Evolutionary conservation across 2,113 vertebrate species (phyloP), one percentile per base, ranked within the genome.

Genomic region (Neotoma lepida): DNA sequence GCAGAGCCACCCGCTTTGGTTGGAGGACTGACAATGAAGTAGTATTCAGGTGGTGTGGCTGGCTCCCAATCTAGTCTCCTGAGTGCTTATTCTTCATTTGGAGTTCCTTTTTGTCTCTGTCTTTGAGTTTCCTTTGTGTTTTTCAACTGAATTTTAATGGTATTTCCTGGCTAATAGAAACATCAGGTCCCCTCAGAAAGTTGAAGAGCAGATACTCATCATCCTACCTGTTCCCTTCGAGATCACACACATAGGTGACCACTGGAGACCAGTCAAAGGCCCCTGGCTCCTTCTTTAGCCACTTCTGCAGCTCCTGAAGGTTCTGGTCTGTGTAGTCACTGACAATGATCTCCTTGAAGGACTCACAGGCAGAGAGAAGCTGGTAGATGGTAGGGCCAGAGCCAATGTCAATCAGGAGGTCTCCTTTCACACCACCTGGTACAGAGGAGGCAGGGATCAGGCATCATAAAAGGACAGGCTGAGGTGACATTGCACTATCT

Each of bases 341-440:
- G 78, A 95, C 94, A 10, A 98, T 64, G 14, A 98, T 97, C 70
- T 98, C 97, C 33, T 96, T 94, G 68, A 97, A 98, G 78, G 97
- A 93, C 49, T 98, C 95, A 41, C 97, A 98, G 8, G 98, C 98
- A 24, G 98, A 98, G 18, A 98, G 93, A 6, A 98, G 92, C 46
- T 97, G 97, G 82, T 98, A 98, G 84, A 98, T 97, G 14, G 97
- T 92, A 46, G 98, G 98, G 8, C 98, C 98, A 18, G 97, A 98
- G 63, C 98, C 98, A 10, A 98, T 97, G 13, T 98, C 98, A 17
- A 98, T 96, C 88, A 98, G 95, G 56, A 95, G 97, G 58, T 96
- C 66, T 3, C 98, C 98, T 64, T 89, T 97, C 30, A 97, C 82
- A 12, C 77, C 85, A 20, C 96, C 98, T 98, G 90, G 63, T 66